Conservation (phyloP, 2,797 vertebrate species). For the Phoeniculus purpureus region DNA sequence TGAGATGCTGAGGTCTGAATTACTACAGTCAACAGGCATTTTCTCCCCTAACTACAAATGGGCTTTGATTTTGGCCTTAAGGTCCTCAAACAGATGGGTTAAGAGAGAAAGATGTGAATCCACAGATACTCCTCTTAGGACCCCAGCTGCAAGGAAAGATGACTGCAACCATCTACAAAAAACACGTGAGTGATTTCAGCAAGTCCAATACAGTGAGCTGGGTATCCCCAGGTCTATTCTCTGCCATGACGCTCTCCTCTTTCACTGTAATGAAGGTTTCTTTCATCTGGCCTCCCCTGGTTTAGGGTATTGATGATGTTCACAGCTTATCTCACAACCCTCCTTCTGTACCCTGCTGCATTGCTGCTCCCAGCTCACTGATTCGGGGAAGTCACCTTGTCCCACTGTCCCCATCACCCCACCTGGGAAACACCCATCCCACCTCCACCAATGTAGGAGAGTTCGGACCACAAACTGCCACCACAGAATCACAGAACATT, state of each 20-base stretch:
- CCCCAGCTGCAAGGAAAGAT: background rate
- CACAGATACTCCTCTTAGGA: background rate
- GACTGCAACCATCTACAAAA: background rate
- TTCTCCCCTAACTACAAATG: background rate
- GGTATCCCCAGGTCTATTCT: background rate
- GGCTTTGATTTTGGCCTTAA: background rate
- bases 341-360: background rate
- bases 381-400: background rate
- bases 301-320: background rate
- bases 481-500: too few species aligned
- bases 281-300: background rate
- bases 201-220: fast-evolving
- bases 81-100: background rate
- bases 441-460: fast-evolving
- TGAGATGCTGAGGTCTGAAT: background rate
- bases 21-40: background rate
- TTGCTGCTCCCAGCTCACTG: background rate
- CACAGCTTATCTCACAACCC: background rate
- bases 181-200: fast-evolving
- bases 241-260: background rate
- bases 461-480: background rate
- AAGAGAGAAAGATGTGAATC: background rate
- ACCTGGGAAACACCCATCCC: background rate
- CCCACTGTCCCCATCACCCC: background rate
- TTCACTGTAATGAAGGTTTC: background rate